Base-by-base conservation (phyloP, 2,888 invertebrate genomes). In the Cabera pusaria region DNA sequence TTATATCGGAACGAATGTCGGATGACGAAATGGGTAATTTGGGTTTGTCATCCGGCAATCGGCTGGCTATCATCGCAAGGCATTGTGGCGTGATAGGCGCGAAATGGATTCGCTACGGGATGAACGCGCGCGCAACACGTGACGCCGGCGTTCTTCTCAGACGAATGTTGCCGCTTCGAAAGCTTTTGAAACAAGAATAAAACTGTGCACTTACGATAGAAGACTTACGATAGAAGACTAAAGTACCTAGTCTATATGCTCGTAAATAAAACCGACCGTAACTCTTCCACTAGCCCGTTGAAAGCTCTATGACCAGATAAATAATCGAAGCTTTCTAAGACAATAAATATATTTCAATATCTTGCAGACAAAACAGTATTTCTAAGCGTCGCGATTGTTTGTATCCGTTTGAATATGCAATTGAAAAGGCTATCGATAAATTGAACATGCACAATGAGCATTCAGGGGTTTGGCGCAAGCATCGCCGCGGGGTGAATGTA, bases 1-100 rank as follows among this genome's bases (percentile, higher is more conserved):
- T 85, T 72, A 78, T 78, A 81, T 81, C 74, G 82, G 81, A 83
- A 80, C 83, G 84, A 83, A 84, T 84, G 67, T 68, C 62, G 71
- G 72, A 78, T 76, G 74, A 70, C 66, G 66, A 73, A 80, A 85
- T 83, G 69, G 67, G 72, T 45, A 24, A 72, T 73, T 74, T 76
- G 64, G 77, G 79, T 79, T 79, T 73, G 73, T 76, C 72, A 72
- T 75, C 69, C 66, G 64, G 16, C 20, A 6, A 25, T 32, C 17
- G 17, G 28, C 8, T 19, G 14, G 14, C 31, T 27, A 28, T 24
- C 60, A 28, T 24, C 60, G 57, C 65, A 71, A 70, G 70, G 10
- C 37, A 14, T 25, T 37, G 22, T 29, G 33, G 21, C 8, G 49
- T 59, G 77, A 77, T 65, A 69, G 75, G 66, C 72, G 77, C 49